Evolutionary conservation across 2,113 vertebrate genomes (phyloP), one percentile per base, ranked within the genome.

Genomic region (Pagrus major): DNA sequence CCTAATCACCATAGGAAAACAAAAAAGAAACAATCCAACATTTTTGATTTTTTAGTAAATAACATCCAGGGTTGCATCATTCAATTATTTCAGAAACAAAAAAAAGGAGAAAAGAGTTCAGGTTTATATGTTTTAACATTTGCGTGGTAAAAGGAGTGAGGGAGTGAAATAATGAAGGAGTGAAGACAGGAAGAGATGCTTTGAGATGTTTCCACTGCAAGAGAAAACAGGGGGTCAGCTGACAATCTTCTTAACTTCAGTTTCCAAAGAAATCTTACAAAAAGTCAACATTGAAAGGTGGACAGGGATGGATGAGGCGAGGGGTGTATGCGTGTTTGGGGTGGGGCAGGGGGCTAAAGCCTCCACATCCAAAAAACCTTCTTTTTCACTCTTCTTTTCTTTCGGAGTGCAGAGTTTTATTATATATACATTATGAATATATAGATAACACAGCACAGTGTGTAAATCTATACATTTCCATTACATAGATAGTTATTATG

Each of bases 351-450:
- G 92, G 87, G 91, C 91, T 93, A 94, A 93, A 93, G 93, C 92
- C 90, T 93, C 91, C 92, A 91, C 92, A 87, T 92, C 90, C 92
- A 86, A 86, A 89, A 76, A 86, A 85, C 78, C 90, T 88, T 86
- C 85, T 88, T 92, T 83, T 80, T 92, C 74, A 78, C 76, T 78
- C 71, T 84, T 80, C 65, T 64, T 73, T 88, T 91, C 80, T 86
- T 91, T 87, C 65, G 71, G 85, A 88, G 89, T 93, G 92, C 86
- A 92, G 91, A 90, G 88, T 87, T 89, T 92, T 91, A 93, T 95
- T 94, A 91, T 95, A 94, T 95, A 94, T 93, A 96, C 93, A 95
- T 90, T n/a, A 93, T 91, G 89, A 94, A 95, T 95, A 94, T 95
- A 95, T 94, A 96, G 93, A 95, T 88, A 89, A 86, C 86, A 89